These are phyloP conservation scores for Pomacea maculata DNA, from an alignment of 1,140 invertebrate species.

Conservation along the genomic window DNA sequence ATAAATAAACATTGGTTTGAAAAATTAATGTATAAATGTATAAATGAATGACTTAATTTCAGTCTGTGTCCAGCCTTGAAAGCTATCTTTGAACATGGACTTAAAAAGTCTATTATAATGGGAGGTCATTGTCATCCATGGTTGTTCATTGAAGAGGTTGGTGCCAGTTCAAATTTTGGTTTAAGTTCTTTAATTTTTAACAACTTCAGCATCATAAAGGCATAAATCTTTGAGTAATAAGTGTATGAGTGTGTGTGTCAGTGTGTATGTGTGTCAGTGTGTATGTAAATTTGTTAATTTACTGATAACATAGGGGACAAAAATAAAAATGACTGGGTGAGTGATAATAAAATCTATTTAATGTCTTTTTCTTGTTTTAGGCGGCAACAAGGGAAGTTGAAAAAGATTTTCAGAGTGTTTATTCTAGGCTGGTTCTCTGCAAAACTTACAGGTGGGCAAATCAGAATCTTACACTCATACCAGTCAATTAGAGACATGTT, in stretches of 20 bases:
- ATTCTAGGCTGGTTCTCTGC: constrained; percentile 94
- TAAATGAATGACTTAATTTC: not conserved
- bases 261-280: not conserved
- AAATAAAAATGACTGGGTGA: too few species aligned
- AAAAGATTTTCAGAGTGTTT: constrained; percentile 97
- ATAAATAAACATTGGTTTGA: too few species aligned
- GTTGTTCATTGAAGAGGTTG: constrained; percentile 95
- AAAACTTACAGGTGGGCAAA: constrained; percentile 86
- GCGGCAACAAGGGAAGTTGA: constrained; percentile 94
- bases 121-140: constrained; percentile 97
- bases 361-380: constrained; percentile 53
- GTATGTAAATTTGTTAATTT: not conserved
- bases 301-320: not conserved
- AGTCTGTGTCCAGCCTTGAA: constrained; percentile 91
- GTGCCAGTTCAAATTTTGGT: constrained; percentile 15
- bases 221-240: not conserved
- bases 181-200: not conserved
- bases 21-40: too few species aligned
- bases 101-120: constrained; percentile 80
- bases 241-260: not conserved
- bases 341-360: too few species aligned
- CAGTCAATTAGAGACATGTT: too few species aligned
- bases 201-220: not conserved
- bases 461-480: too few species aligned
- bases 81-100: constrained; percentile 94